Conservation (phyloP, 2,888 invertebrate genomes). For the Rhogogaster chlorosoma region DNA sequence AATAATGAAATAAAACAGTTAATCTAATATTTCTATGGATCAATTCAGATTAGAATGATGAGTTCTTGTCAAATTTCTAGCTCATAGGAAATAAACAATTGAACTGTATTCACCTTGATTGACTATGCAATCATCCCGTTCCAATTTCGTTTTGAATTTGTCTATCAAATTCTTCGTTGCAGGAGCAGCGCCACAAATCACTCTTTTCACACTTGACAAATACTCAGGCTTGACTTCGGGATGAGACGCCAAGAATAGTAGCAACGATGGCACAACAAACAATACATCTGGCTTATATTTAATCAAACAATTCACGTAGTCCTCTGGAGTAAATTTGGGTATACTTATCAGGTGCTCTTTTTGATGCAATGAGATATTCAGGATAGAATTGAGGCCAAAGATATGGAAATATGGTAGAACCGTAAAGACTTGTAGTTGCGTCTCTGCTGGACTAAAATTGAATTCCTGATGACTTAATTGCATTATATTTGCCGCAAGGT, state of each 20-base stretch:
- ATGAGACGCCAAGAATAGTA: slow-evolving; percentile 87
- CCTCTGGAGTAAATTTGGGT: slow-evolving; percentile 87
- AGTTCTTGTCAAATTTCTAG: background rate
- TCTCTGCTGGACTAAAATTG: slow-evolving; percentile 78
- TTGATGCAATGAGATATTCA: slow-evolving; percentile 81
- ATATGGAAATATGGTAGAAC: slow-evolving; percentile 90
- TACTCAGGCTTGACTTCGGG: slow-evolving; percentile 85
- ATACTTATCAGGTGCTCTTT: slow-evolving; percentile 85
- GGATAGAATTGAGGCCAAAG: slow-evolving; percentile 86
- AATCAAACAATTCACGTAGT: slow-evolving; percentile 84
- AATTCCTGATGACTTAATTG: slow-evolving; percentile 78
- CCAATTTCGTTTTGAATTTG: slow-evolving; percentile 82
- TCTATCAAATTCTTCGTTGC: slow-evolving; percentile 83
- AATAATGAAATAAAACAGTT: slow-evolving; percentile 50
- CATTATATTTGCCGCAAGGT: slow-evolving; percentile 81
- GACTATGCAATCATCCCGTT: slow-evolving; percentile 64
- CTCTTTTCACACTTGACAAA: slow-evolving; percentile 82
- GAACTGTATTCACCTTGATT: slow-evolving; percentile 77
- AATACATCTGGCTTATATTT: slow-evolving; percentile 83
- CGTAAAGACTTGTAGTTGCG: slow-evolving; percentile 81
- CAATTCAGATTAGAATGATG: background rate
- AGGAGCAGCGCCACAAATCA: slow-evolving; percentile 89
- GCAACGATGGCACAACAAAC: slow-evolving; percentile 88
- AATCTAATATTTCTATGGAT: background rate
- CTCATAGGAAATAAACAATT: slow-evolving; percentile 50